Evolutionary conservation across 2,888 invertebrate species (phyloP).

Genomic region (Campopleginae sp.): DNA sequence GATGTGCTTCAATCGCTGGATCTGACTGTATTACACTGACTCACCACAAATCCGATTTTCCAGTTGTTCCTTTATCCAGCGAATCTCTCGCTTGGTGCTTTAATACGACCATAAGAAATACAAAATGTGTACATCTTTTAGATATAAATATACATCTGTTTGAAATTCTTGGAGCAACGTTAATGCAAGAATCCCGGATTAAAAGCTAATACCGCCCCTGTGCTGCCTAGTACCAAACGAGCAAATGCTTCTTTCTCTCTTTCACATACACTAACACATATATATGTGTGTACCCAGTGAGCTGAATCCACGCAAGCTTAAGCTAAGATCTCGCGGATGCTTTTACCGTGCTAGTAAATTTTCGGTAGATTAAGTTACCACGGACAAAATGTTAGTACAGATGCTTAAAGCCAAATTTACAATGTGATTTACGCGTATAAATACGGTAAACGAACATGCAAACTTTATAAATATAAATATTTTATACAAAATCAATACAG

Average conservation of each 20-base stretch:
- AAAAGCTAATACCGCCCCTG: constrained; percentile 71
- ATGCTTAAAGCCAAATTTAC: constrained; percentile 44
- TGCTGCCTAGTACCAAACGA: constrained; percentile 19
- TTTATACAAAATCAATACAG: background rate
- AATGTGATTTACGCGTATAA: background rate
- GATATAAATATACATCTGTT: constrained; percentile 68
- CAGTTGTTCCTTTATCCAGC: constrained; percentile 1
- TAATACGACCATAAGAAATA: constrained; percentile 70
- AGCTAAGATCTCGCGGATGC: constrained; percentile 44
- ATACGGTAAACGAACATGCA: background rate
- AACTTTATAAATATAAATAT: background rate
- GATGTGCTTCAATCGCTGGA: background rate
- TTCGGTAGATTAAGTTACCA: constrained; percentile 66
- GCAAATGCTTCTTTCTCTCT: constrained; percentile 36
- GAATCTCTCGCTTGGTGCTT: constrained; percentile 34
- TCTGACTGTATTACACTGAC: constrained; percentile 17
- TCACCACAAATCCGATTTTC: constrained; percentile 39
- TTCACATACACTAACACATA: background rate
- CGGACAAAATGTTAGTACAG: constrained; percentile 46
- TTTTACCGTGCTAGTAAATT: constrained; percentile 61
- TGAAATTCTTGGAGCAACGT: constrained; percentile 65
- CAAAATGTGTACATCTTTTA: constrained; percentile 71
- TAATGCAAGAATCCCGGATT: constrained; percentile 72
- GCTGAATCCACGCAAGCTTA: constrained; percentile 43
- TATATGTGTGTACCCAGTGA: constrained; percentile 18